A percentile compares a stretch with the other conserved stretches of the same genome.
Evolutionary conservation across 2,797 vertebrate species (phyloP).

Genomic region (Garrulus glandarius): DNA sequence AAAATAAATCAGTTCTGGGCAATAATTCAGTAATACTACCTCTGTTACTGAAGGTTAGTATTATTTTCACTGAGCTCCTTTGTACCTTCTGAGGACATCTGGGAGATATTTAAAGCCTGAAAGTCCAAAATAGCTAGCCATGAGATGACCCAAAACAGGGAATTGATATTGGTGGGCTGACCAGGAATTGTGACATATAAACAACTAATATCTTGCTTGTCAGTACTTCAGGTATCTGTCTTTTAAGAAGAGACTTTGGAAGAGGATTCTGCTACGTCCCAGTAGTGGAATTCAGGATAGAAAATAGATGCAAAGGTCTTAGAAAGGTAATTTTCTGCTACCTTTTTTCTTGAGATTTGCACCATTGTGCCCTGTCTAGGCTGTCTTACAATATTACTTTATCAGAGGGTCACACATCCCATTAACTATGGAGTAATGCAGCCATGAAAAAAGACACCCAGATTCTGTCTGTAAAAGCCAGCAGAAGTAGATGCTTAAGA

Average conservation of each 20-base stretch:
- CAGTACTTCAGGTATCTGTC: background rate
- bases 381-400: background rate
- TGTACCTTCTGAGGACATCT: background rate
- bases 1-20: background rate
- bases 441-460: background rate
- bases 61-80: background rate
- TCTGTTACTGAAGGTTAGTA: background rate
- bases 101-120: background rate
- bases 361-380: background rate
- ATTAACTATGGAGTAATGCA: background rate
- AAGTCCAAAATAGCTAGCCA: background rate
- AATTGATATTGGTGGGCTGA: background rate
- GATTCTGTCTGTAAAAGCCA: background rate
- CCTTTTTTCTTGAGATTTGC: background rate
- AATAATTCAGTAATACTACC: background rate
- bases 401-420: background rate
- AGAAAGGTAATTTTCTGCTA: background rate
- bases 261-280: background rate
- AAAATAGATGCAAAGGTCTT: background rate
- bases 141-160: background rate
- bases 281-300: background rate
- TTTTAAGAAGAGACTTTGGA: background rate
- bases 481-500: background rate
- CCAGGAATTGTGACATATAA: background rate
- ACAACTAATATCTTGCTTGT: background rate